Base-by-base conservation (phyloP, 2,888 invertebrate genomes). In the Athripsodes cinereus region DNA sequence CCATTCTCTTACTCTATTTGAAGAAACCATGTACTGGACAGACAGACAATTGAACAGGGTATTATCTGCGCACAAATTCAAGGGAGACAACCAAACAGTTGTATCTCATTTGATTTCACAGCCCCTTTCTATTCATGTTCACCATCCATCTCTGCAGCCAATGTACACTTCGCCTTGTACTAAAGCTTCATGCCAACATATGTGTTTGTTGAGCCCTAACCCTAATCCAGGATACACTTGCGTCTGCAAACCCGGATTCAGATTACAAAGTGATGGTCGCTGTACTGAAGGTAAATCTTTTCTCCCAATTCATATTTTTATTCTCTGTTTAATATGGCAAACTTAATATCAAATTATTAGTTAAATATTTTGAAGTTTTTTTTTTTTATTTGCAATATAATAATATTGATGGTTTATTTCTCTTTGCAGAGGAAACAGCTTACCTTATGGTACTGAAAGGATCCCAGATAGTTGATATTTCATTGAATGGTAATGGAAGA, bases 1-100 rank as follows among this genome's bases (percentile, higher is more conserved):
- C 0, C 97, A 97, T 71, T 96, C 93, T 8, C 72, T 99, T 34
- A 92, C 96, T 0, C 76, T 97, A 6, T 98, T 98, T 71, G 98
- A 99, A 72, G 96, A 98, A 68, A 91, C 91, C 0, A 78, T 99
- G 57, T 99, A 96, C 74, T 98, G 96, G 94, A 96, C 96, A 0
- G 97, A 97, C 71, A 80, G 94, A 1, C 95, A 96, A 71, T 74
- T 96, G 40, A 96, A 97, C 70, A 76, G 96, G 19, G 94, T 94
- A 13, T 73, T 90, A 3, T 93, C 91, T 0, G 93, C 94, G 0
- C 90, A 96, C 71, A 98, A 98, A 74, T 96, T 90, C 74, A 85
- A 85, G 66, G 96, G 97, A 16, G 81, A 84, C 22, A 95, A 96
- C 70, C 94, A 96, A 71, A 92, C 92, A 0, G 94, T 97, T 1